Base-by-base conservation (phyloP, 1,140 invertebrate species). In the Scylla paramamosain region DNA sequence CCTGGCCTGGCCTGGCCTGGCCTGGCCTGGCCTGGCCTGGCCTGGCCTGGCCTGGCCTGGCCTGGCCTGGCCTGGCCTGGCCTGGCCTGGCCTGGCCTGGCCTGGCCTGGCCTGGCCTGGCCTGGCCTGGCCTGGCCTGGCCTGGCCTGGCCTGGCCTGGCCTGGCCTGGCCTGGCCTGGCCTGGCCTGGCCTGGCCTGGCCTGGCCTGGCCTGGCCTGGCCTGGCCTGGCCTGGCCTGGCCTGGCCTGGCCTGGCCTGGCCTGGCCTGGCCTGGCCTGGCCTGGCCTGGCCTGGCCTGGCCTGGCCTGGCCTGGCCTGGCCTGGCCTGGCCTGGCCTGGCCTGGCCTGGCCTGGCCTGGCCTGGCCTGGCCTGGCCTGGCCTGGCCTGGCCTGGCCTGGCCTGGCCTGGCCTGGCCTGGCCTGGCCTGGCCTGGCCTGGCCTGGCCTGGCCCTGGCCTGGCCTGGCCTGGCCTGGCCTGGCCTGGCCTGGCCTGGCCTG, bases 21-120 rank as follows among this genome's bases (percentile, higher is more conserved):
- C 91, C 52, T 67, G 52, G 91, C 67, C 28, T 46, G 39, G 39
- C 87, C 87, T 32, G 93, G 86, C 93, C 82, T 94, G 93, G 92
- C 91, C 91, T 92, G 91, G 91, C 91, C 91, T 92, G 32, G 91
- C 48, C 91, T 59, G 32, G 91, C 91, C 91, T 92, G 91, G 48
- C 48, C 91, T 82, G 91, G 91, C 91, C 91, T 91, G 48, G 48
- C 83, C 83, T 31, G 82, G 91, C 28, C 86, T 20, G 86, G 93
- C 93, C 29, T 20, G 46, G 20, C 88, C 93, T 91, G 32, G 93
- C 86, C 96, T 94, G 93, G 84, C 93, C 93, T 94, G 96, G 96
- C 88, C 93, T n/a, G 67, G 92, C 59, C 92, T 93, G 87, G n/a
- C 90, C 90, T 91, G 82, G 82, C 91, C 67, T 83, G 12, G 67